These are phyloP conservation scores for Anarsia innoxiella DNA, from an alignment of 2,888 invertebrate species.

Conservation along the genomic window DNA sequence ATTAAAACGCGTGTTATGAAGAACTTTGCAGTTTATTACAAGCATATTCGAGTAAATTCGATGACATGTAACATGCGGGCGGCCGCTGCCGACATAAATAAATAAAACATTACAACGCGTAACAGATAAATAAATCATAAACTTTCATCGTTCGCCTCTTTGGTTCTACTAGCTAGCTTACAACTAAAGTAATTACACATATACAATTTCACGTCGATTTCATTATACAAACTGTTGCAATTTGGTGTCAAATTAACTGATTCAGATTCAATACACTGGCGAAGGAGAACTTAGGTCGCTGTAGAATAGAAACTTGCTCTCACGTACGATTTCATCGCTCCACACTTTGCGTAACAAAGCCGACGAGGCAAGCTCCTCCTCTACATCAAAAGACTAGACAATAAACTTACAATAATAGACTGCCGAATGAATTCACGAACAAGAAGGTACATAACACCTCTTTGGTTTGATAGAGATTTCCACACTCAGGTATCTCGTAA, in stretches of 20 bases:
- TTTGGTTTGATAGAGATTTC: conserved; percentile 70
- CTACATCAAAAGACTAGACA: conserved; percentile 12
- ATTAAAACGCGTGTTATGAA: conserved; percentile 34
- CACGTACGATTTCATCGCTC: too few species aligned
- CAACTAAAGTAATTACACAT: conserved; percentile 27
- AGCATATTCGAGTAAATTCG: conserved; percentile 48
- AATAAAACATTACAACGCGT: conserved; percentile 66
- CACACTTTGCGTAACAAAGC: too few species aligned
- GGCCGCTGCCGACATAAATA: conserved; percentile 46
- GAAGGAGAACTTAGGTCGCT: too few species aligned
- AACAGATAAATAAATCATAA: conserved; percentile 66
- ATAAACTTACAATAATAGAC: conserved; percentile 8
- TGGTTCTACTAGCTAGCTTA: conserved; percentile 71
- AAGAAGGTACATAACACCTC: conserved; percentile 39
- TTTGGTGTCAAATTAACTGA: conserved; percentile 4
- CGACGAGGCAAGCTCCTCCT: too few species aligned
- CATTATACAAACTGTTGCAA: conserved; percentile 7
- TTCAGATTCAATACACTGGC: conserved; percentile 4
- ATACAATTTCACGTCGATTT: conserved; percentile 23
- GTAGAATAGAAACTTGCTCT: too few species aligned
- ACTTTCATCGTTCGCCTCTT: conserved; percentile 60
- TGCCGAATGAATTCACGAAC: conserved; percentile 6
- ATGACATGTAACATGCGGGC: conserved; percentile 35
- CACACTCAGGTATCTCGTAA: conserved; percentile 30
- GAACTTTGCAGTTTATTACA: conserved; percentile 58